These are phyloP conservation scores for Myiagra hebetior DNA, from an alignment of 2,113 vertebrate species.

Conservation along the genomic window DNA sequence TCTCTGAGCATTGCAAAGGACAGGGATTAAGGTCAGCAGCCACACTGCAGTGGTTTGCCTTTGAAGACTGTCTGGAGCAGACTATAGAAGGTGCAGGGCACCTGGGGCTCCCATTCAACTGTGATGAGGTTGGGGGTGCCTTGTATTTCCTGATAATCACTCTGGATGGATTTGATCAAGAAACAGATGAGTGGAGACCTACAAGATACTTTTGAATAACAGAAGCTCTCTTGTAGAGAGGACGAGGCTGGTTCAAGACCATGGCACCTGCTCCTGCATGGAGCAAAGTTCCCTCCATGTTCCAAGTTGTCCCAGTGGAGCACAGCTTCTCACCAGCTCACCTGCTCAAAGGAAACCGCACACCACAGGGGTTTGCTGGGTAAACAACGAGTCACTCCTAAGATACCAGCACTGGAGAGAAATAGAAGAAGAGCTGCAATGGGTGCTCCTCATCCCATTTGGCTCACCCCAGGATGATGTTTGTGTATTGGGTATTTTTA, in stretches of 20 bases:
- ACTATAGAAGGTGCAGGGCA: not conserved
- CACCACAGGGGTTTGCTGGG: not conserved
- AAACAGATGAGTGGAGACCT: not conserved
- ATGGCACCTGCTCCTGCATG: accelerated
- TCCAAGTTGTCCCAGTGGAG: accelerated
- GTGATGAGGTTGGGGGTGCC: not conserved
- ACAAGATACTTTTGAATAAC: not conserved
- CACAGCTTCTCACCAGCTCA: not conserved
- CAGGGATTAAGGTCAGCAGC: not conserved
- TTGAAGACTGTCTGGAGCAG: not conserved
- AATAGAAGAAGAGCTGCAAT: not conserved
- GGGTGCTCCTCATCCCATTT: not conserved
- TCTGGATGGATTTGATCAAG: not conserved
- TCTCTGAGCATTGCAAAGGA: not conserved
- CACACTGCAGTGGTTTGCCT: not conserved
- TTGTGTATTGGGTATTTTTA: not conserved
- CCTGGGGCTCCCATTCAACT: not conserved
- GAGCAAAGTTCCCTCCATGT: not conserved
- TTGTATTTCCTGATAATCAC: not conserved
- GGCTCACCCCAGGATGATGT: not conserved
- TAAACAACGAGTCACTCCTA: not conserved
- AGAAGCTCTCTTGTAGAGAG: not conserved
- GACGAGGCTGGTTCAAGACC: not conserved
- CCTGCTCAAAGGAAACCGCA: not conserved
- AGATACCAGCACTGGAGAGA: not conserved